A percentile compares a stretch with the other conserved stretches of the same genome.
Conservation (phyloP, 2,888 invertebrate species). For the Hirtodrosophila confusa region DNA sequence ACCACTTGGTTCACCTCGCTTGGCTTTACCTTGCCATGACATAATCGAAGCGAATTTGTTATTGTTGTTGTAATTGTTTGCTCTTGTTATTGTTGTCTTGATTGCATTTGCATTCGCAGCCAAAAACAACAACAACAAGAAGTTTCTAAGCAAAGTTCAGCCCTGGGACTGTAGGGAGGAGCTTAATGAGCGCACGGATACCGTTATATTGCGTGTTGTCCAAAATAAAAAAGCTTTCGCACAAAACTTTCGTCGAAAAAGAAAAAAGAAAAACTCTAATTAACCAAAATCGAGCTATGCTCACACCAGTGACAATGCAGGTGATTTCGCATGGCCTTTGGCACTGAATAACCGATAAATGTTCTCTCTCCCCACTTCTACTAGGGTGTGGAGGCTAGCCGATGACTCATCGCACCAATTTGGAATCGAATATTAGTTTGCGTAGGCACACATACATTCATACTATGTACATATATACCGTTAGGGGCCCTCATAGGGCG, state of each 20-base stretch:
- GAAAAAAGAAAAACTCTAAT: slow-evolving; percentile 5
- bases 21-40: slow-evolving; percentile 53
- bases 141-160: slow-evolving; percentile 33
- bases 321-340: slow-evolving; percentile 21
- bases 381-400: background rate
- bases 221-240: background rate
- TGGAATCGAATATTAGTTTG: slow-evolving; percentile 24
- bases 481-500: slow-evolving; percentile 22
- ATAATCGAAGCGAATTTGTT: slow-evolving; percentile 57
- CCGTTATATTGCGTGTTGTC: slow-evolving; percentile 31
- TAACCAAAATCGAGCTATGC: background rate
- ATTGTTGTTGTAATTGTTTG: slow-evolving; percentile 10
- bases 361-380: background rate
- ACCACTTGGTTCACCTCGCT: slow-evolving; percentile 22
- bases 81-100: slow-evolving; percentile 11
- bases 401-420: slow-evolving; percentile 49
- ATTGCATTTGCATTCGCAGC: slow-evolving; percentile 46
- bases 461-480: background rate
- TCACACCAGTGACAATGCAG: slow-evolving; percentile 20
- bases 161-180: background rate
- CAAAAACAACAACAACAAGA: slow-evolving; percentile 14
- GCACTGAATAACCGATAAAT: slow-evolving; percentile 9
- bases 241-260: slow-evolving; percentile 1
- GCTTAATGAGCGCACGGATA: slow-evolving; percentile 10
- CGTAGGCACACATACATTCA: background rate